Base-by-base conservation (phyloP, 2,113 vertebrate genomes). In the Perccottus glenii region DNA sequence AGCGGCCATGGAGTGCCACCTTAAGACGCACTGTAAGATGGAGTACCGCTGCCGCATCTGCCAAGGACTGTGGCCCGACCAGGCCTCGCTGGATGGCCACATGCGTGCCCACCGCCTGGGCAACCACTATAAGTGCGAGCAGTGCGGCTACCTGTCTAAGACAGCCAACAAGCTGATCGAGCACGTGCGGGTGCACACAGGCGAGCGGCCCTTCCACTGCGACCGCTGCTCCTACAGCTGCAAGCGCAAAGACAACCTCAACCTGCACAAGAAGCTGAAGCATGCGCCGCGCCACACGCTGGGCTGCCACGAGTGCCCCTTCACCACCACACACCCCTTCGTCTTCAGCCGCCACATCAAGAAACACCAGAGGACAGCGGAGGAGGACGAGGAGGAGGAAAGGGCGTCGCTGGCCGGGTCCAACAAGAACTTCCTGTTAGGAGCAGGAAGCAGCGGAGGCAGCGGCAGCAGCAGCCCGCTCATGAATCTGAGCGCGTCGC, bases 171-270 rank as follows among this genome's bases (percentile, higher is more conserved):
- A 99, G 95, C 95, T 99, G 89, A 98, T 98, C 58, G 98, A 99
- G 93, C 98, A 99, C 7, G 96, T 97, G 92, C 98, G 98, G 1
- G 98, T 99, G 87, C 98, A 99, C 95, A 99, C 98, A 0, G 98
- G 98, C 32, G 98, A 99, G 93, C 96, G 97, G 92, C 98, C 98
- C 92, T 99, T 98, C 94, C 98, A 96, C 96, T 99, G 98, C 93
- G 98, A 99, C 94, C 96, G 96, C 95, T 99, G 98, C 94, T 93
- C 95, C 90, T 99, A 99, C 87, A 98, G 98, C 96, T 99, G 98
- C 94, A 98, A 98, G 89, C 98, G 98, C 94, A 99, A 99, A 95
- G 98, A 99, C 96, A 99, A 99, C 97, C 98, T 99, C 91, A 98
- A 98, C 92, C 94, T 99, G 94, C 98, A 99, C 97, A 98, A 97